Conservation (phyloP, 2,113 vertebrate species). For the Thunnus maccoyii region DNA sequence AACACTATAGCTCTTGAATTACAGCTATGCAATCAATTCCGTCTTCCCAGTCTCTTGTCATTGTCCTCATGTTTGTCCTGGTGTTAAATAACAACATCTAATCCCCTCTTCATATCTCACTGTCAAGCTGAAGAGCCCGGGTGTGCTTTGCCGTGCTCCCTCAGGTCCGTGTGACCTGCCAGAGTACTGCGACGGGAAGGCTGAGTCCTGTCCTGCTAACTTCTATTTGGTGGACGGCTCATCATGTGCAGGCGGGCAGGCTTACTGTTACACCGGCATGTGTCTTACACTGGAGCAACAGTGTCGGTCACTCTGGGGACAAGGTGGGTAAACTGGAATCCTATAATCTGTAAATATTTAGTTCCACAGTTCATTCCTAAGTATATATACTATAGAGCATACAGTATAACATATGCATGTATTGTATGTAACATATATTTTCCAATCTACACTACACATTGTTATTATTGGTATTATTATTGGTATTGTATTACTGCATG, state of each 20-base stretch:
- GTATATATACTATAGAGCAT: no score
- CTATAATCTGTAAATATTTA: no score
- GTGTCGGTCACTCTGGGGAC: constrained; percentile 94
- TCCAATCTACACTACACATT: no score
- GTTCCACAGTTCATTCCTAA: no score
- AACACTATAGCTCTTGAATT: neutral
- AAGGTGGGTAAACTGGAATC: constrained; percentile 66
- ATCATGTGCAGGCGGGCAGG: constrained; percentile 85
- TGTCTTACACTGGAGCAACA: constrained; percentile 94
- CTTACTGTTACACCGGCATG: constrained; percentile 98
- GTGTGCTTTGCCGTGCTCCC: constrained; percentile 87
- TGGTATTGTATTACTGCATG: no score
- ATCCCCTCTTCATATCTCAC: neutral
- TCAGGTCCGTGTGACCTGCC: constrained; percentile 93
- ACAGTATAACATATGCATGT: no score
- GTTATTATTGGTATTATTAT: no score
- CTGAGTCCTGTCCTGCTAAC: constrained; percentile 92
- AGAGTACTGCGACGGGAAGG: constrained; percentile 92
- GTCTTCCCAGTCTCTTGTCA: neutral
- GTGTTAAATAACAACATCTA: neutral
- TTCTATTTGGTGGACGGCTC: constrained; percentile 93
- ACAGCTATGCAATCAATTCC: neutral
- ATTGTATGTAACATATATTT: no score
- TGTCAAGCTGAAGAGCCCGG: constrained; percentile 88
- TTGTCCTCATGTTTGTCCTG: neutral